Evolutionary conservation across 2,797 vertebrate genomes (phyloP).

Genomic region (Stomatorhinus walkeri): DNA sequence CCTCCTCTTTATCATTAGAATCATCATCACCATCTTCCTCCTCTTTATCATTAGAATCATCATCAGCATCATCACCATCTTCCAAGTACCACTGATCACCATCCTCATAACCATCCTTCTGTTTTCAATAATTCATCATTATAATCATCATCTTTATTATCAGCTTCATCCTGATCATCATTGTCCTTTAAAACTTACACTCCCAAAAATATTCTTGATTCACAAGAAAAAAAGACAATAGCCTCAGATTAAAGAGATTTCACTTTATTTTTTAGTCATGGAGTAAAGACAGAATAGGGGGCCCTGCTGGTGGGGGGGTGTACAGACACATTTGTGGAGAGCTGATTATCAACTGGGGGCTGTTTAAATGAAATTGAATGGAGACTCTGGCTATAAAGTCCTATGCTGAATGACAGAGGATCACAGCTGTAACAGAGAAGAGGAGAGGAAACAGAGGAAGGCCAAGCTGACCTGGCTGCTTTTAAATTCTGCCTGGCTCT

Average conservation of each 20-base stretch:
- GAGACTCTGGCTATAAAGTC: slow-evolving; percentile 32
- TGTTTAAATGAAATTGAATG: slow-evolving; percentile 27
- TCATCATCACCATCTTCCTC: background rate
- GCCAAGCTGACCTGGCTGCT: background rate
- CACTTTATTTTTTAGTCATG: background rate
- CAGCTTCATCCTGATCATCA: background rate
- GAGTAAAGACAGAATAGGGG: background rate
- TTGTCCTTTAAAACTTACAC: background rate
- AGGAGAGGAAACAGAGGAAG: background rate
- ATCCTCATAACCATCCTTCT: background rate
- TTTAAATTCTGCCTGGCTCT: background rate
- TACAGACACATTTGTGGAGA: slow-evolving; percentile 33
- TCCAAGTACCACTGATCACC: background rate
- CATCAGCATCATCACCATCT: background rate
- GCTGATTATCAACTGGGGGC: slow-evolving; percentile 36
- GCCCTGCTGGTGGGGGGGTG: background rate
- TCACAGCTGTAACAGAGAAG: background rate
- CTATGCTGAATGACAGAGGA: slow-evolving; percentile 29
- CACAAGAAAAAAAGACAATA: slow-evolving; percentile 22
- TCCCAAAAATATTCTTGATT: slow-evolving; percentile 17
- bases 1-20: background rate
- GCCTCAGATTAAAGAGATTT: slow-evolving; percentile 4
- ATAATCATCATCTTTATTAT: background rate
- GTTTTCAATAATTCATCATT: background rate
- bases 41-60: background rate